phyloP scores from a whole-genome alignment of 92 coral and sea anemone genomes.

The Porites rus region DNA sequence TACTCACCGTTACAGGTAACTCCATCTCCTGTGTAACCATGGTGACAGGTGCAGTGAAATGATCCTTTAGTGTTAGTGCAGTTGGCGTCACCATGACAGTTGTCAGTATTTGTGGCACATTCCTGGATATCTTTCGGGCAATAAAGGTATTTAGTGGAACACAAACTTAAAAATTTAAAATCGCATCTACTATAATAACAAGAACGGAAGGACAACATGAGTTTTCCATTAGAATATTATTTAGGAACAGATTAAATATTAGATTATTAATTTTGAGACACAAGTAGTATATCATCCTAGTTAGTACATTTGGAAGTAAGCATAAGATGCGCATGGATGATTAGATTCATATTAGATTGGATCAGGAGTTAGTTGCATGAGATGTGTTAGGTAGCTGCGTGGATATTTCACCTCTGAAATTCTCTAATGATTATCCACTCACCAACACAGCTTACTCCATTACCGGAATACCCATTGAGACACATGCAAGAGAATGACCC shows the following conservation, averaged over 20 bases:
- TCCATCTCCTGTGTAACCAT: constrained; percentile 81
- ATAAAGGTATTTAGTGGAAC: not conserved
- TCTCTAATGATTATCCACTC: constrained; percentile 22
- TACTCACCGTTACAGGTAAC: constrained; percentile 62
- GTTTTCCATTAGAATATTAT: too few species aligned
- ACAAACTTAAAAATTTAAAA: not conserved
- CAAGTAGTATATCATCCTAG: not conserved
- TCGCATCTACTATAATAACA: too few species aligned
- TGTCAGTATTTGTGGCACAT: constrained; percentile 45
- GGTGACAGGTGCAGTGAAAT: constrained; percentile 75
- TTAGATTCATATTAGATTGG: not conserved
- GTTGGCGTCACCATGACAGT: constrained; percentile 74
- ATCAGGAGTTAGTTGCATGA: constrained; percentile 26
- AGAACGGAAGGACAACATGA: too few species aligned
- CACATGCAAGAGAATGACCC: constrained; percentile 82
- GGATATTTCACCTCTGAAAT: constrained; percentile 49
- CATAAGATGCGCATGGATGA: not conserved
- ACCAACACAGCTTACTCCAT: constrained; percentile 69
- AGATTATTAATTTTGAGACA: not conserved
- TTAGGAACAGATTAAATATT: not conserved
- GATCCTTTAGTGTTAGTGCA: constrained; percentile 85
- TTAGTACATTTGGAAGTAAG: not conserved
- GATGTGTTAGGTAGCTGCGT: not conserved
- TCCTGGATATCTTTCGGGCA: constrained; percentile 44
- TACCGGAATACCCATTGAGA: constrained; percentile 75